Conservation (phyloP, 2,113 vertebrate species). For the Osmerus mordax region DNA sequence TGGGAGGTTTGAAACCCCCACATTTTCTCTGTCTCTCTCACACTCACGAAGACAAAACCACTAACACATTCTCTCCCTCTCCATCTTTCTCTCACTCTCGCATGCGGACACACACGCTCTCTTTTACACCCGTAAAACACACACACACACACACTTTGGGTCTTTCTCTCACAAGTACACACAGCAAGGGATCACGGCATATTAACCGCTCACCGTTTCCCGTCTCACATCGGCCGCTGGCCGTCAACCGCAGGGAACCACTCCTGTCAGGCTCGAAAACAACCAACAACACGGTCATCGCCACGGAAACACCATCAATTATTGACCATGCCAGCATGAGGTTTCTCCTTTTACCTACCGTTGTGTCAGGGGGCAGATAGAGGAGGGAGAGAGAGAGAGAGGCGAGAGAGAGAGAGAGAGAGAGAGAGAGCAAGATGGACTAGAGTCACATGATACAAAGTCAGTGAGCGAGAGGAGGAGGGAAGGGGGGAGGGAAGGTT, state of each 20-base stretch:
- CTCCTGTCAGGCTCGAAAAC: not conserved
- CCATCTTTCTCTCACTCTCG: conserved; percentile 9
- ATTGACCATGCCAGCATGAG: conserved; percentile 24
- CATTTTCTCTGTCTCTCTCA: not conserved
- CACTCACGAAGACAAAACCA: not conserved
- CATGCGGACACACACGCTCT: not conserved
- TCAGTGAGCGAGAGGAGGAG: not conserved
- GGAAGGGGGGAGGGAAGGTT: not conserved
- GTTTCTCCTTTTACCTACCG: conserved; percentile 11
- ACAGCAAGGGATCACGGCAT: not conserved
- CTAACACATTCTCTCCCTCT: not conserved
- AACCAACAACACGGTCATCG: not conserved
- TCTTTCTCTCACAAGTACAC: conserved; percentile 5
- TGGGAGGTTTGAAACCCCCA: no score
- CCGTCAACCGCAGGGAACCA: conserved; percentile 3
- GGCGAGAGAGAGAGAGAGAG: not conserved
- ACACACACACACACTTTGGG: conserved; percentile 6
- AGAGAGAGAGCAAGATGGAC: conserved; percentile 5
- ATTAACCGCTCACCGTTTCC: conserved; percentile 5
- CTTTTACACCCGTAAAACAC: not conserved
- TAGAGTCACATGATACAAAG: not conserved
- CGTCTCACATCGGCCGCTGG: conserved; percentile 2
- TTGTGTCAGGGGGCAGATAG: not conserved
- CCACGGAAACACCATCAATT: conserved; percentile 29
- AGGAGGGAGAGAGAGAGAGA: not conserved